phyloP scores from a whole-genome alignment of 2,888 invertebrate genomes.

The Globia sparganii region DNA sequence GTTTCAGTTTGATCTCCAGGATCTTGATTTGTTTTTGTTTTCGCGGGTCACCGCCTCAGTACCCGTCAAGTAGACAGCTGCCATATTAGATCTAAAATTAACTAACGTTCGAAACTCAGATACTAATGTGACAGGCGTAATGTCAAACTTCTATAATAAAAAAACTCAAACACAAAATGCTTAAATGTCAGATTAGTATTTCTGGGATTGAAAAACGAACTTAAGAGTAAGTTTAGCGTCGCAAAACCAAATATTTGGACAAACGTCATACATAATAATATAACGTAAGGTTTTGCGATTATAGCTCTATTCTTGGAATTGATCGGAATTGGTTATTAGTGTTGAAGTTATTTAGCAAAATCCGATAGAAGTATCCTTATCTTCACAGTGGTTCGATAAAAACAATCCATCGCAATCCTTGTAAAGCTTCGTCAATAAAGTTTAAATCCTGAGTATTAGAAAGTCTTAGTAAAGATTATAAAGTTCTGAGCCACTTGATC shows the following conservation, averaged over 20 bases:
- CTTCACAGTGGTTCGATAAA: background rate
- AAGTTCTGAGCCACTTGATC: conserved; percentile 35
- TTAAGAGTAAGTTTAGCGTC: background rate
- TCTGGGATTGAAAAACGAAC: too few species aligned
- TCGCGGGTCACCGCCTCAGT: background rate
- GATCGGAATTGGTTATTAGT: background rate
- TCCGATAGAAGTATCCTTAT: background rate
- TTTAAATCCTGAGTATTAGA: conserved; percentile 22
- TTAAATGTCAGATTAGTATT: too few species aligned
- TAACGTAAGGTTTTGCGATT: background rate
- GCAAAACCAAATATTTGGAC: background rate
- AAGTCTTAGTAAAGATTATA: conserved; percentile 16
- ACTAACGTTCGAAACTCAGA: too few species aligned
- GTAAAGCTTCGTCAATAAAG: conserved; percentile 29
- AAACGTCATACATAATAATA: background rate
- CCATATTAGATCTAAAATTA: background rate
- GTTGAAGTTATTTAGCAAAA: background rate
- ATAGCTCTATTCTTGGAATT: background rate
- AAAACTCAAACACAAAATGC: too few species aligned
- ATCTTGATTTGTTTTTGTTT: background rate
- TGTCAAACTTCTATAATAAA: too few species aligned
- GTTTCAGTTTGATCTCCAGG: too few species aligned
- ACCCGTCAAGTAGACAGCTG: background rate
- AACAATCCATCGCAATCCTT: conserved; percentile 19
- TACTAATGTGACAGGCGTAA: too few species aligned